Evolutionary conservation across 1,140 invertebrate species (phyloP).

Genomic region (Dysdera silvatica): DNA sequence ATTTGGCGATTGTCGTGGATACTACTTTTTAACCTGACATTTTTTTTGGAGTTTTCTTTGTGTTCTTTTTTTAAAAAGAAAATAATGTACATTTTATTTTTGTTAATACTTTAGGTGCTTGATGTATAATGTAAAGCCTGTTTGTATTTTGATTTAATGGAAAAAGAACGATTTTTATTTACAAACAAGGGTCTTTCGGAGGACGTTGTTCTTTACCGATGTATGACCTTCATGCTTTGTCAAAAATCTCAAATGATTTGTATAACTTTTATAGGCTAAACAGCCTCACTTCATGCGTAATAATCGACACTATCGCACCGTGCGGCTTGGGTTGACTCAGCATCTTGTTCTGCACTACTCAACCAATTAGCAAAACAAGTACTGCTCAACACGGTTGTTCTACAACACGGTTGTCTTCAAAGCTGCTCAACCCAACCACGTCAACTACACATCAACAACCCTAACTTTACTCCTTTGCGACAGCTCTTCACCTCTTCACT

Average conservation of each 20-base stretch:
- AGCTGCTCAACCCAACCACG: too few relatives aligned
- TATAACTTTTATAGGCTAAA: constrained; percentile 32
- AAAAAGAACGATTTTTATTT: background rate
- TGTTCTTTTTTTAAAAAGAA: background rate
- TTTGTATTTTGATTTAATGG: background rate
- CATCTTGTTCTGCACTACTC: too few relatives aligned
- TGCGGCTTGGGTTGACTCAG: too few relatives aligned
- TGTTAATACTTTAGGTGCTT: background rate
- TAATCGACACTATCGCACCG: constrained; percentile 24
- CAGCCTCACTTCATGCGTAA: constrained; percentile 20
- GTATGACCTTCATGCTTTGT: constrained; percentile 24
- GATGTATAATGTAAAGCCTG: background rate
- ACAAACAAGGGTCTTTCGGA: background rate
- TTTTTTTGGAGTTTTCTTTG: background rate
- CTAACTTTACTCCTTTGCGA: too few relatives aligned
- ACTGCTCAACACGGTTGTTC: too few relatives aligned
- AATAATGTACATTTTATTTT: background rate
- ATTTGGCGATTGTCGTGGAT: too few relatives aligned
- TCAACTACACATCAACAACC: too few relatives aligned
- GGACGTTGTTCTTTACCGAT: constrained; percentile 7
- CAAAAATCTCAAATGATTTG: too few relatives aligned
- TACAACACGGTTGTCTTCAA: too few relatives aligned
- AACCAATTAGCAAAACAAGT: too few relatives aligned
- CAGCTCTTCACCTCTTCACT: too few relatives aligned
- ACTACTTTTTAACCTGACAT: background rate